A percentile compares a stretch with the other conserved stretches of the same genome.
Conservation (phyloP, 2,797 vertebrate genomes). For the Mastacembelus armatus region DNA sequence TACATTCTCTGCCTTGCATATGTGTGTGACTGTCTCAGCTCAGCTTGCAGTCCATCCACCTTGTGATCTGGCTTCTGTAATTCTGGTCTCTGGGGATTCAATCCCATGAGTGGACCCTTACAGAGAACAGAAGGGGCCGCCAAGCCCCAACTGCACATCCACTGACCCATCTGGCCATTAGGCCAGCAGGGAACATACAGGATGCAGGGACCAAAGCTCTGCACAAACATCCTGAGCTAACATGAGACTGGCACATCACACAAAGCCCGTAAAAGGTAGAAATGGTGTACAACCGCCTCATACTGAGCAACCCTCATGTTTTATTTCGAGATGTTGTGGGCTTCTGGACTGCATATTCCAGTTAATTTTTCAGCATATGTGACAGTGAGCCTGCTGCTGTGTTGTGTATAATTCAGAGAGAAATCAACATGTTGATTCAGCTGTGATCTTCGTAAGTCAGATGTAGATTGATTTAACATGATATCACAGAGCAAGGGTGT, state of each 20-base stretch:
- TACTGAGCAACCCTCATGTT: conserved; percentile 35
- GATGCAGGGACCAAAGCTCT: conserved; percentile 64
- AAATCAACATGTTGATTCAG: conserved; percentile 55
- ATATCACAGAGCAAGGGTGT: conserved; percentile 11
- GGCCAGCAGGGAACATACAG: conserved; percentile 49
- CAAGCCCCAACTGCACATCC: conserved; percentile 48
- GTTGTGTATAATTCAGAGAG: conserved; percentile 48
- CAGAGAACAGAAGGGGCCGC: conserved; percentile 76
- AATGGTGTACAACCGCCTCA: conserved; percentile 34
- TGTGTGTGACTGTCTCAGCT: conserved; percentile 43
- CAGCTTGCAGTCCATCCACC: conserved; percentile 59
- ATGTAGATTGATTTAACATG: conserved; percentile 23
- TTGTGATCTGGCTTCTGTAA: conserved; percentile 58
- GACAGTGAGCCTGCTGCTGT: conserved; percentile 37
- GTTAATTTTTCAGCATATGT: conserved; percentile 24
- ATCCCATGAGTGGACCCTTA: conserved; percentile 70
- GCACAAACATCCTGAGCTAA: conserved; percentile 55
- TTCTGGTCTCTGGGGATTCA: conserved; percentile 57
- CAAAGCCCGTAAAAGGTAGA: conserved; percentile 46
- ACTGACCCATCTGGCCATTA: conserved; percentile 76
- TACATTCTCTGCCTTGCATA: neutral
- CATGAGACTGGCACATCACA: conserved; percentile 56
- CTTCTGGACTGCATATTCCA: conserved; percentile 24
- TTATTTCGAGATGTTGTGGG: conserved; percentile 47
- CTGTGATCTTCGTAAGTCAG: conserved; percentile 37